Evolutionary conservation across 2,888 invertebrate species (phyloP).

Genomic region (Lithophane socia): DNA sequence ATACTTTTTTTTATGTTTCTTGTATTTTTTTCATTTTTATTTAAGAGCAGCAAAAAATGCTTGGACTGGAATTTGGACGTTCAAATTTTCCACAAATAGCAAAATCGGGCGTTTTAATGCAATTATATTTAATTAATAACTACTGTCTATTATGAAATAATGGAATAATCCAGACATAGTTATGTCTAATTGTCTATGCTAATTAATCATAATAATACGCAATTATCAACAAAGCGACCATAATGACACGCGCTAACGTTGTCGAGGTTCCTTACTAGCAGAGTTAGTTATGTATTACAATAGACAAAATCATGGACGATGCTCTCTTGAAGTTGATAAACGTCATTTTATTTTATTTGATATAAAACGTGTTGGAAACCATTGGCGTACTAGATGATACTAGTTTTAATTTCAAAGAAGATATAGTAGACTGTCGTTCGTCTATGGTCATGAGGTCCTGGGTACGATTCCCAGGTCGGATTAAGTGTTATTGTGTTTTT

Average conservation of each 20-base stretch:
- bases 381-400: neutral
- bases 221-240: slow-evolving; percentile 42
- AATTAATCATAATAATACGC: slow-evolving; percentile 36
- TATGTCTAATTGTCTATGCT: slow-evolving; percentile 32
- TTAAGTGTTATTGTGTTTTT: neutral
- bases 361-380: neutral
- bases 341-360: slow-evolving; percentile 9
- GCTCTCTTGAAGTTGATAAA: neutral
- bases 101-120: neutral
- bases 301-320: slow-evolving; percentile 14
- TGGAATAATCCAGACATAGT: slow-evolving; percentile 51
- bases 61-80: neutral
- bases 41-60: neutral
- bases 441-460: neutral
- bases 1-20: neutral
- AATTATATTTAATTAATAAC: slow-evolving; percentile 6
- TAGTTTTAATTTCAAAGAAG: neutral
- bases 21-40: neutral
- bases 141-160: slow-evolving; percentile 34
- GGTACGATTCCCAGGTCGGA: neutral
- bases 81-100: neutral
- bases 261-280: slow-evolving; percentile 37
- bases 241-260: slow-evolving; percentile 26
- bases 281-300: slow-evolving; percentile 11
- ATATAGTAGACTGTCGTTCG: neutral